A percentile compares a stretch with the other conserved stretches of the same genome.
phyloP scores from a whole-genome alignment of 2,113 vertebrate species.

The Mirounga angustirostris region DNA sequence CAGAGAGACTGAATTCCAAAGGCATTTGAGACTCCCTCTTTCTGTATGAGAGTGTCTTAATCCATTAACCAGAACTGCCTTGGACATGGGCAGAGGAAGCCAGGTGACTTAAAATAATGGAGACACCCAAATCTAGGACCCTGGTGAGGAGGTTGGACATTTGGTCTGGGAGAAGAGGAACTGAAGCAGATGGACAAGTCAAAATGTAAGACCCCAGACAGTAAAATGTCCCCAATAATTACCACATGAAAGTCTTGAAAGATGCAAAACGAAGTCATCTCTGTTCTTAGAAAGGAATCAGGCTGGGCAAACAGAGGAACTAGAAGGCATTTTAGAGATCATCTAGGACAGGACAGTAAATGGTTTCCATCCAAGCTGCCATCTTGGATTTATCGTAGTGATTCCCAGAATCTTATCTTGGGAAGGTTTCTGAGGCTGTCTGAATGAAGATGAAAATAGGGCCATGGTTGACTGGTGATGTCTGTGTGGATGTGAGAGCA shows the following conservation, averaged over 20 bases:
- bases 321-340: not conserved
- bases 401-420: not conserved
- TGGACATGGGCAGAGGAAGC: not conserved
- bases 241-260: not conserved
- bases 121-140: not conserved
- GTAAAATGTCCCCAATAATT: not conserved
- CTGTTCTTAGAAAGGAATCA: not conserved
- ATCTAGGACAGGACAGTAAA: not conserved
- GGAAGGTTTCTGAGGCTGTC: not conserved
- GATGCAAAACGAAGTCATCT: not conserved
- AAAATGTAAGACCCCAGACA: not conserved
- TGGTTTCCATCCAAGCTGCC: not conserved
- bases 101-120: not conserved
- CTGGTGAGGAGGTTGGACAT: not conserved
- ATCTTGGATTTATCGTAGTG: not conserved
- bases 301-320: not conserved
- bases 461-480: not conserved
- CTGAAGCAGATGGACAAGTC: not conserved
- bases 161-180: not conserved
- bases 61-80: not conserved
- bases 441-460: not conserved
- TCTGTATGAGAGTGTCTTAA: not conserved
- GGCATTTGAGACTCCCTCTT: not conserved
- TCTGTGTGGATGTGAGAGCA: not conserved
- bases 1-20: not conserved